Percentiles rank a stretch among this genome's conserved stretches.
Evolutionary conservation across 2,113 vertebrate species (phyloP).

Genomic region (Hepsetus odoe): DNA sequence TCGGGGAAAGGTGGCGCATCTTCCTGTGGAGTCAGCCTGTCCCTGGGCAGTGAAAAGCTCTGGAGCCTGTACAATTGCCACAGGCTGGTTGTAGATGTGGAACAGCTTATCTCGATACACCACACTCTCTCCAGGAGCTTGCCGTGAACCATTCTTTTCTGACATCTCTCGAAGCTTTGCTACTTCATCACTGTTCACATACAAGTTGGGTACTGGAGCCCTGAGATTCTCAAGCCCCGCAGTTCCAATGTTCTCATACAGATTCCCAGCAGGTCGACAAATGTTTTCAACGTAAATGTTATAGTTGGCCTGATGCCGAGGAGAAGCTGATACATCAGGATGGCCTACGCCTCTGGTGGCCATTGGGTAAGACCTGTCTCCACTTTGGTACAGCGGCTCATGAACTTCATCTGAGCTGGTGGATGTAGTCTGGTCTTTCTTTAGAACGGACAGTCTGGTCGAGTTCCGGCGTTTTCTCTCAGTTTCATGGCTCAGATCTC

Average conservation of each 20-base stretch:
- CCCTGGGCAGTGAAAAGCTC: constrained; percentile 84
- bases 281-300: constrained; percentile 89
- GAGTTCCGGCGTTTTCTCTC: constrained; percentile 79
- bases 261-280: constrained; percentile 63
- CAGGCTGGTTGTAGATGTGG: constrained; percentile 87
- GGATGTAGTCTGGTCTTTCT: constrained; percentile 94
- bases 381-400: constrained; percentile 72
- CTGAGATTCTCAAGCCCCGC: constrained; percentile 67
- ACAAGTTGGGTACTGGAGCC: constrained; percentile 67
- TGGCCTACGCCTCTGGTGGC: constrained; percentile 74
- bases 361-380: constrained; percentile 78
- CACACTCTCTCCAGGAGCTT: constrained; percentile 73
- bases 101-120: constrained; percentile 85
- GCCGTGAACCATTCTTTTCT: constrained; percentile 75
- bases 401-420: constrained; percentile 87
- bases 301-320: constrained; percentile 84
- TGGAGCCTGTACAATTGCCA: constrained; percentile 85
- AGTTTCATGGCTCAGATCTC: constrained; percentile 74
- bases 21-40: constrained; percentile 74
- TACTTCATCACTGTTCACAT: constrained; percentile 70
- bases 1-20: constrained; percentile 88
- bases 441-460: constrained; percentile 84
- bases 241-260: constrained; percentile 69
- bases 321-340: constrained; percentile 72
- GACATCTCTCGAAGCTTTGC: constrained; percentile 68